Base-by-base conservation (phyloP, 2,113 vertebrate genomes). In the Rhinolophus sinicus region DNA sequence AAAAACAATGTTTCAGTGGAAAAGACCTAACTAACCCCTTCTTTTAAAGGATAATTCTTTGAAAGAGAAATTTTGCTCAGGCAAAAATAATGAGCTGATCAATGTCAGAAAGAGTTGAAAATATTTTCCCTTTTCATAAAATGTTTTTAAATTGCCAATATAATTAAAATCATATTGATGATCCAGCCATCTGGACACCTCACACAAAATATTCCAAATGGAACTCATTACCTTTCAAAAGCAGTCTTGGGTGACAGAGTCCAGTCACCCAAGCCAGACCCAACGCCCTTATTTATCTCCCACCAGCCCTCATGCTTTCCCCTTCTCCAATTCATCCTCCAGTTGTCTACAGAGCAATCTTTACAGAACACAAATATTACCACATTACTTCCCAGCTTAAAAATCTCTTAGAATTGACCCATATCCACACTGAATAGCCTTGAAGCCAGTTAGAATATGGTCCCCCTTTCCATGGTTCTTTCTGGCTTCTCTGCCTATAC, bases 41-140 rank as follows among this genome's bases (percentile, higher is more conserved):
- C 44, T 77, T 97, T 85, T 86, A 85, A 72, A 86, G 22, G 9
- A 52, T 10, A 78, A 90, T 86, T 54, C 62, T 73, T 81, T 70
- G 47, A 85, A 93, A 93, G 72, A 62, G 24, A 95, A 88, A 60
- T 93, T 84, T 85, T 90, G 54, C 76, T 91, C 15, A 77, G 65
- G 35, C 50, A 89, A 87, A 92, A 92, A 73, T 85, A 87, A 92
- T 24, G 56, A 15, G 35, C 30, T 91, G 58, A 84, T 40, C 56
- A 62, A 18, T 33, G 52, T 11, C 38, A 60, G 18, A 90, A 92
- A 86, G 50, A 67, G 30, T 33, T 83, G 67, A 92, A 93, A 82
- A 54, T 56, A 91, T 54, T 85, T 96, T 67, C 62, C 47, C 47
- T 87, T 83, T 30, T 83, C n/a, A 92, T 54, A 67, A 88, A 76